phyloP scores from a whole-genome alignment of 2,888 invertebrate genomes.

The Vanessa cardui region DNA sequence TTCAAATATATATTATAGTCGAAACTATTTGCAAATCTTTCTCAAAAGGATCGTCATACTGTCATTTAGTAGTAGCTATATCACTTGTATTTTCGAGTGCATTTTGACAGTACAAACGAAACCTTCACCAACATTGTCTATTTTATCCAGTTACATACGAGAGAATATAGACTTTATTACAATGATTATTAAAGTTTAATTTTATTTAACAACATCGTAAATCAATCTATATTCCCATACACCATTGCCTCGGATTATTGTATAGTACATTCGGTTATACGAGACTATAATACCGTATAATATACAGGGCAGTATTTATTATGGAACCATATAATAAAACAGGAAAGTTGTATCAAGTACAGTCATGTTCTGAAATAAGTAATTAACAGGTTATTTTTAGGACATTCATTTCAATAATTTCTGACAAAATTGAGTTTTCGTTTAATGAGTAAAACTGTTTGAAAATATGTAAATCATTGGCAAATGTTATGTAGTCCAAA shows the following conservation, averaged over 20 bases:
- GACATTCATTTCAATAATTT: too few species aligned
- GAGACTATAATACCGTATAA: constrained; percentile 11
- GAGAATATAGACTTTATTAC: not conserved
- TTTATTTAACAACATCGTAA: not conserved
- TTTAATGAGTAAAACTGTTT: too few species aligned
- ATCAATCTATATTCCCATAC: constrained; percentile 5
- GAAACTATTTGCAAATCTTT: not conserved
- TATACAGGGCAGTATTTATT: constrained; percentile 25
- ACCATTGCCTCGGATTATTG: constrained; percentile 4
- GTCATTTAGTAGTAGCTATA: not conserved
- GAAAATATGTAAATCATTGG: too few species aligned
- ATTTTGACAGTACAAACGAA: constrained; percentile 10
- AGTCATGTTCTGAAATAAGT: not conserved
- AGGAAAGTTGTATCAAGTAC: not conserved
- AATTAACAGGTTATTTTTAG: too few species aligned
- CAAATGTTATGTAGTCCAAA: too few species aligned
- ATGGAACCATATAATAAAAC: constrained; percentile 17
- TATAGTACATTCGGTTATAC: constrained; percentile 14
- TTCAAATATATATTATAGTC: constrained; percentile 8
- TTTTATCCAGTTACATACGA: constrained; percentile 4
- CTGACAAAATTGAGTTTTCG: too few species aligned
- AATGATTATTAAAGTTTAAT: not conserved
- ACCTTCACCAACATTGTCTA: not conserved
- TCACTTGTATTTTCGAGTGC: too few species aligned
- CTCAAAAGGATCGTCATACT: constrained; percentile 6